phyloP scores from a whole-genome alignment of 1,140 invertebrate genomes.

The Magallana gigas region DNA sequence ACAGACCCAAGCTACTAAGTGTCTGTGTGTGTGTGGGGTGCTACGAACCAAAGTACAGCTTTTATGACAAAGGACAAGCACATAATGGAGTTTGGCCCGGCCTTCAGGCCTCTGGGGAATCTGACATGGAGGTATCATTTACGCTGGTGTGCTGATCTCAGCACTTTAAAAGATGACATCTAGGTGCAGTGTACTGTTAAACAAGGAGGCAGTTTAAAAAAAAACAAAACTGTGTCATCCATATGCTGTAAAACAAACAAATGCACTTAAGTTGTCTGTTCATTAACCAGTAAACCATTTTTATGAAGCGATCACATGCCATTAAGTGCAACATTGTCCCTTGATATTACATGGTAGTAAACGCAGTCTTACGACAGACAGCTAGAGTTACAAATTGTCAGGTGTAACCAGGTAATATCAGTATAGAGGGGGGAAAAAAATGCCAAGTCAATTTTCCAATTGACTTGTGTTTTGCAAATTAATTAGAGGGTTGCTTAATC shows the following conservation, averaged over 20 bases:
- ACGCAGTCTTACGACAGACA: too few species aligned
- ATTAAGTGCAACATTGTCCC: neutral
- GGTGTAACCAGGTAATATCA: neutral
- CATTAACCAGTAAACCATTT: neutral
- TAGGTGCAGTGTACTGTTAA: constrained; percentile 4
- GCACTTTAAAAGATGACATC: neutral
- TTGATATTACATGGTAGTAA: neutral
- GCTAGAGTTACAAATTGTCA: too few species aligned
- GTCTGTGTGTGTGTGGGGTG: too few species aligned
- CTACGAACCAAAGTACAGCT: too few species aligned
- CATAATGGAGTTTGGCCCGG: constrained; percentile 10
- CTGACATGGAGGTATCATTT: neutral
- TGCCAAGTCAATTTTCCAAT: neutral
- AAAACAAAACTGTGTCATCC: constrained; percentile 17
- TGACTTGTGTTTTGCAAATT: neutral
- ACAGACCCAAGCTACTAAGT: too few species aligned
- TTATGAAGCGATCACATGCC: constrained; percentile 3
- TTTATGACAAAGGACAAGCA: neutral
- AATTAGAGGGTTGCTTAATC: too few species aligned
- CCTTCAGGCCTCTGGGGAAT: neutral
- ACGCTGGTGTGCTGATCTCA: constrained; percentile 5
- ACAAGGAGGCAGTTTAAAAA: too few species aligned
- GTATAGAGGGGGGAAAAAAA: neutral
- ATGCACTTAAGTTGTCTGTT: constrained; percentile 6
- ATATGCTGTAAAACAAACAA: neutral